These are phyloP conservation scores for Crypturellus tataupa DNA, from an alignment of 2,797 vertebrate genomes.

Conservation along the genomic window DNA sequence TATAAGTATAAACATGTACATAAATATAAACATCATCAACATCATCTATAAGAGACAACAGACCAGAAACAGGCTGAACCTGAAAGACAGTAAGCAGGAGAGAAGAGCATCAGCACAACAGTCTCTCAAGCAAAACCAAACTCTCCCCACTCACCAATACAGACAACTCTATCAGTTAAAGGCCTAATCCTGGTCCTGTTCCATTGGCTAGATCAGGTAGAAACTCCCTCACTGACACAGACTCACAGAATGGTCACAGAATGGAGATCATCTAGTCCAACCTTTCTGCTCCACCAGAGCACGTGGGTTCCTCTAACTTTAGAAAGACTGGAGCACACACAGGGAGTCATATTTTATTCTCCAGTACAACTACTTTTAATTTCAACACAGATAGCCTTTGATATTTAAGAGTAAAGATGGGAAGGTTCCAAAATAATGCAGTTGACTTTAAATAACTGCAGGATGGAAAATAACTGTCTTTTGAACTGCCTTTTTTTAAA, in stretches of 20 bases:
- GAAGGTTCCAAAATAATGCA: neutral
- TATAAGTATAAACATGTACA: neutral
- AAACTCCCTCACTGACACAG: neutral
- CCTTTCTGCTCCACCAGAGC: too few species aligned
- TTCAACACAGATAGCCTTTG: neutral
- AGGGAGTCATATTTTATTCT: neutral
- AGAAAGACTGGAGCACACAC: neutral
- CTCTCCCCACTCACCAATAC: neutral
- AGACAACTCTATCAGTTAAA: neutral
- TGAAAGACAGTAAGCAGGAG: neutral
- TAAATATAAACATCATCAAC: conserved; percentile 1
- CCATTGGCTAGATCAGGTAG: neutral
- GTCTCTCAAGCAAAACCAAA: neutral
- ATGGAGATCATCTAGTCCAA: too few species aligned
- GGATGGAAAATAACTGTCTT: neutral
- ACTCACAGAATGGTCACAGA: too few species aligned
- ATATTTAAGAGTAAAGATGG: neutral
- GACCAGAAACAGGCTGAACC: neutral
- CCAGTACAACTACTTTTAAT: neutral
- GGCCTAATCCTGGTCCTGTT: neutral
- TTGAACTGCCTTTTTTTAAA: neutral
- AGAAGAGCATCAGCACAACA: neutral
- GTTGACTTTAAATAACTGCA: neutral
- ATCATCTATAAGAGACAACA: neutral
- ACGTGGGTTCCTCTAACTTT: neutral